phyloP scores from a whole-genome alignment of 2,797 vertebrate genomes.

The Poecilia picta region DNA sequence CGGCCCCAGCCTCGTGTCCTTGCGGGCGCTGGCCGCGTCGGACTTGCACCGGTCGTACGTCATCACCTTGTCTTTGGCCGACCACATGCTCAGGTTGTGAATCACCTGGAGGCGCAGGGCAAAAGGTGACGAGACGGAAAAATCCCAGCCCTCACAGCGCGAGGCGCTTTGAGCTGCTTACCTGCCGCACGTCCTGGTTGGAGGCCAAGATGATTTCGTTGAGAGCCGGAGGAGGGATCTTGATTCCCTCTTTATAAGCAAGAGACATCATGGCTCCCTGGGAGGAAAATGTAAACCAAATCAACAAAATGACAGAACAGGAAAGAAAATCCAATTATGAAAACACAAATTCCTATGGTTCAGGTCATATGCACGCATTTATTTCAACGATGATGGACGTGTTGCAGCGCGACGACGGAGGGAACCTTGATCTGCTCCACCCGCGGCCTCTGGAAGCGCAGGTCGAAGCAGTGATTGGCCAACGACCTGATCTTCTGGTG shows the following conservation, averaged over 20 bases:
- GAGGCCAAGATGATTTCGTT: constrained; percentile 96
- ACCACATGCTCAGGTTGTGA: constrained; percentile 98
- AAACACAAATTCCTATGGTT: background rate
- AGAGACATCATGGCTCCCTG: constrained; percentile 98
- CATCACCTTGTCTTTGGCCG: constrained; percentile 88
- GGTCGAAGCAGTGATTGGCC: constrained; percentile 94
- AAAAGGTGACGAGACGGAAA: background rate
- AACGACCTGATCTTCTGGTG: constrained; percentile 95
- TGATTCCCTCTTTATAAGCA: constrained; percentile 95
- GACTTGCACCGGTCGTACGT: constrained; percentile 92
- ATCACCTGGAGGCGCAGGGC: constrained; percentile 83
- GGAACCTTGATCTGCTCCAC: constrained; percentile 96
- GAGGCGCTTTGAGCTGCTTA: constrained; percentile 49
- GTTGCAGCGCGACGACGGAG: background rate
- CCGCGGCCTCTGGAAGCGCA: constrained; percentile 94
- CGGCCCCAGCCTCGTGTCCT: constrained; percentile 93
- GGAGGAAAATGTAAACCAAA: background rate
- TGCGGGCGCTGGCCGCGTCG: constrained; percentile 88
- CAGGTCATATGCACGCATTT: background rate
- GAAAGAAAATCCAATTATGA: background rate
- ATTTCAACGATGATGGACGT: background rate
- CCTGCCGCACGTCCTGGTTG: constrained; percentile 98
- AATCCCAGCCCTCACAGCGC: background rate
- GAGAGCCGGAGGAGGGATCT: constrained; percentile 93
- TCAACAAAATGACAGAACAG: background rate